These are phyloP conservation scores for Microtus californicus DNA, from an alignment of 2,797 vertebrate species.

Conservation along the genomic window DNA sequence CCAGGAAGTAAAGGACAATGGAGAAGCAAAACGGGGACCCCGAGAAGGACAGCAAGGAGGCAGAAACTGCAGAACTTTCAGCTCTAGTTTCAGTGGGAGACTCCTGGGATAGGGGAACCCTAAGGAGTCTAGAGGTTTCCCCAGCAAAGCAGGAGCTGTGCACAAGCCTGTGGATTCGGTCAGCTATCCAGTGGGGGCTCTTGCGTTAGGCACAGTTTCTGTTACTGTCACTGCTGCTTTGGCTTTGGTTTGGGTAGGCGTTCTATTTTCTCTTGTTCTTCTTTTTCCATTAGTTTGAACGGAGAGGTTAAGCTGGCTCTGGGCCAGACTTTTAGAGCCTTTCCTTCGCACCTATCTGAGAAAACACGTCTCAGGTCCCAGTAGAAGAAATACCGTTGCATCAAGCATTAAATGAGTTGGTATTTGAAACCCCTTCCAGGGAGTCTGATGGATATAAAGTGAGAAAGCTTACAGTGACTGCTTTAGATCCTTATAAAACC, in stretches of 20 bases:
- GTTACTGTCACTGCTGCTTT: neutral
- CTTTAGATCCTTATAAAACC: constrained; percentile 5
- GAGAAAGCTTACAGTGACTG: neutral
- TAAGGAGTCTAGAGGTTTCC: neutral
- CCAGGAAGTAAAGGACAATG: neutral
- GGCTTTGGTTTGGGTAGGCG: neutral
- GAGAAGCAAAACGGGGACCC: neutral
- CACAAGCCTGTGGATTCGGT: neutral
- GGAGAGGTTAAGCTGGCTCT: neutral
- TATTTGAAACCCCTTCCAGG: neutral
- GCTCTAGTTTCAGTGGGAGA: neutral
- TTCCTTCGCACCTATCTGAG: neutral
- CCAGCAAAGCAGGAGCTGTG: neutral
- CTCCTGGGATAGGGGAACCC: neutral
- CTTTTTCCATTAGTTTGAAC: neutral
- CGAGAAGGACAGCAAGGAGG: neutral
- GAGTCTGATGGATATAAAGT: neutral
- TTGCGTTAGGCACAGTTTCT: neutral
- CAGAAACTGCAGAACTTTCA: neutral
- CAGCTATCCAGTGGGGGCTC: neutral
- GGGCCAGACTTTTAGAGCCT: neutral
- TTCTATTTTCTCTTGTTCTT: neutral
- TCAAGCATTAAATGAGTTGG: neutral
- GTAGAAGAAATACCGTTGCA: neutral
- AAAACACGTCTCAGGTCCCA: neutral